Evolutionary conservation across 2,888 invertebrate species (phyloP), one percentile per base, ranked within the genome.

Genomic region (Notodromas monacha): DNA sequence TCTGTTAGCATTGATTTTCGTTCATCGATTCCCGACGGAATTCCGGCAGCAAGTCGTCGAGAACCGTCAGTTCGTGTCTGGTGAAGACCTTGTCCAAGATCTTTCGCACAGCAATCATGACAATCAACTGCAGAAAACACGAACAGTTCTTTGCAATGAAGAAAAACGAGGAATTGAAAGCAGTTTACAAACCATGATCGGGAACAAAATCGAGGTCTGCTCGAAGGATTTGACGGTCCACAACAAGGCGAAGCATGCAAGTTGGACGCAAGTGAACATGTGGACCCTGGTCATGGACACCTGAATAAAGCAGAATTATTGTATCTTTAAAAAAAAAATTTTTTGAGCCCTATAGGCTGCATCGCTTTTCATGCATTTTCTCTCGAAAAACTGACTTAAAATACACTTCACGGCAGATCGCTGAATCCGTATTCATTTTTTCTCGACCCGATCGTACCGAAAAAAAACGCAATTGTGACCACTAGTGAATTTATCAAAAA

Each of bases 31-130:
- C n/a, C n/a, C 68, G 73, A 28, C 67, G 68, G 47, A 70, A 67
- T 50, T 86, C 84, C 26, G 92, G 92, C 76, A 92, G 84, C 27
- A 89, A 68, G 43, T 92, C 89, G 49, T 92, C 92, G 36, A 92
- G 55, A 43, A 86, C 86, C 51, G 79, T 81, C 43, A 96, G 53
- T 49, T 96, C 92, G 30, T 79, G 58, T 40, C 74, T 65, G 1
- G 84, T 76, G 51, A 89, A 92, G 35, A 81, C 50, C 35, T 70
- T 61, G 48, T 92, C 92, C 44, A 92, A 53, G 1, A 69, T 57
- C 52, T 89, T 89, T 34, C 92, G 59, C 37, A 92, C 76, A 4
- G 76, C 79, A 42, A 92, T 84, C 74, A 92, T 89, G 14, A 89
- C 84, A 29, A 92, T 77, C 45, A 92, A 57, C 65, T 65, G 40